Percentiles rank a stretch among this genome's conserved stretches.
Evolutionary conservation across 2,113 vertebrate species (phyloP).

Genomic region (Mellivora capensis): DNA sequence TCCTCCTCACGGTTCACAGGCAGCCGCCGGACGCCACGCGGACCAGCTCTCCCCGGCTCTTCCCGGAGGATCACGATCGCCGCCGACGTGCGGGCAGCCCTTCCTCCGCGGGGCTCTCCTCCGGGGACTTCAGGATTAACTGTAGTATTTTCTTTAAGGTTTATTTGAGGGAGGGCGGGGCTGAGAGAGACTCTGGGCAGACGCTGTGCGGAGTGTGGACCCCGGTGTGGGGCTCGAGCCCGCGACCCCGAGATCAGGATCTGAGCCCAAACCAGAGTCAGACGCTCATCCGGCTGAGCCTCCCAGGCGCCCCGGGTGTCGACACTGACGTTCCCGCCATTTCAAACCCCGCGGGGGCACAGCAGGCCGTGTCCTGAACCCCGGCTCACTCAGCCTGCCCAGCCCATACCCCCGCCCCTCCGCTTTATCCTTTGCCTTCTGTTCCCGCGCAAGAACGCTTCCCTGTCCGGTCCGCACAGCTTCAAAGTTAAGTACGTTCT

Average conservation of each 20-base stretch:
- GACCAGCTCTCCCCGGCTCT: not conserved
- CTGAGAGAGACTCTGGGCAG: not conserved
- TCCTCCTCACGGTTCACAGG: rapidly evolving
- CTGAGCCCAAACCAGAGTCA: not conserved
- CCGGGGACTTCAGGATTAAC: too few relatives aligned
- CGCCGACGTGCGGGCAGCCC: too few relatives aligned
- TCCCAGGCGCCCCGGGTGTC: not conserved
- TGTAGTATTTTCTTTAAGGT: not conserved
- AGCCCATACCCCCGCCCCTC: rapidly evolving
- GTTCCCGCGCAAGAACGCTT: rapidly evolving
- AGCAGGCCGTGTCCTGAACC: too few relatives aligned
- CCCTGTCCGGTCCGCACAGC: not conserved
- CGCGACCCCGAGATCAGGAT: not conserved
- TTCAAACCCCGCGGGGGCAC: not conserved
- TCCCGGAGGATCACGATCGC: rapidly evolving
- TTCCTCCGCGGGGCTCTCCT: not conserved
- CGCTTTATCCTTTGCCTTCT: not conserved
- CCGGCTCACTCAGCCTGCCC: not conserved
- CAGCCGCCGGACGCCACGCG: rapidly evolving
- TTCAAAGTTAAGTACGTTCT: not conserved
- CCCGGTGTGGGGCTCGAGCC: not conserved
- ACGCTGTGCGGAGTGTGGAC: rapidly evolving
- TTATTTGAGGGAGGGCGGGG: not conserved
- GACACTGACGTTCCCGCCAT: rapidly evolving
- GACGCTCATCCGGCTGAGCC: not conserved